Base-by-base conservation (phyloP, 2,797 vertebrate genomes). In the Benthosema pterotum region DNA sequence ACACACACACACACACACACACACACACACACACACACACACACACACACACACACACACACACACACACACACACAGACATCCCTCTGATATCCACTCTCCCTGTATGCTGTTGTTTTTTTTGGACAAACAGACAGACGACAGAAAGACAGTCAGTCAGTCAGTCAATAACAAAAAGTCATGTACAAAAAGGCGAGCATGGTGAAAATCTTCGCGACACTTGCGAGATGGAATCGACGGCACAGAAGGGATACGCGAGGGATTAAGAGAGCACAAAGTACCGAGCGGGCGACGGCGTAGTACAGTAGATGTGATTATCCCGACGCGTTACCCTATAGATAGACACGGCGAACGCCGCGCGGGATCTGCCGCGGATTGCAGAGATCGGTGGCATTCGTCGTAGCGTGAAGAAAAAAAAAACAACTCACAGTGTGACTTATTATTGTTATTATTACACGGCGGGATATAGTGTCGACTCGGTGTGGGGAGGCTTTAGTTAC, bases 31-130 rank as follows among this genome's bases (percentile, higher is more conserved):
- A 6, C 28, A 28, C 28, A 6, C 28, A 28, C 28, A 6, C 28
- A 28, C 28, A 6, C 28, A 28, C 28, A 6, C 28, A 28, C 28
- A 28, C 28, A 28, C 28, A 32, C 28, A 32, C 28, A 32, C 28
- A 32, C 28, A 32, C 32, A 32, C 32, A 32, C 32, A 32, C 32
- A 32, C 32, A 32, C 32, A 32, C 32, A 32, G 6, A 32, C 32
- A 32, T 8, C 58, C 76, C 65, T 46, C 15, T 47, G 65, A 50
- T 22, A 38, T 17, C 25, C 16, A 52, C 49, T 50, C 53, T 59
- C 49, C 46, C 52, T 53, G 62, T 45, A 60, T 75, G 69, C 60
- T 18, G 76, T 65, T 18, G 65, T 70, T 77, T 81, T 62, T 59
- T 47, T 54, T 45, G 69, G 74, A 72, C 12, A 38, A 68, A 68